phyloP scores from a whole-genome alignment of 1,140 invertebrate species.

The Habropoda laboriosa region DNA sequence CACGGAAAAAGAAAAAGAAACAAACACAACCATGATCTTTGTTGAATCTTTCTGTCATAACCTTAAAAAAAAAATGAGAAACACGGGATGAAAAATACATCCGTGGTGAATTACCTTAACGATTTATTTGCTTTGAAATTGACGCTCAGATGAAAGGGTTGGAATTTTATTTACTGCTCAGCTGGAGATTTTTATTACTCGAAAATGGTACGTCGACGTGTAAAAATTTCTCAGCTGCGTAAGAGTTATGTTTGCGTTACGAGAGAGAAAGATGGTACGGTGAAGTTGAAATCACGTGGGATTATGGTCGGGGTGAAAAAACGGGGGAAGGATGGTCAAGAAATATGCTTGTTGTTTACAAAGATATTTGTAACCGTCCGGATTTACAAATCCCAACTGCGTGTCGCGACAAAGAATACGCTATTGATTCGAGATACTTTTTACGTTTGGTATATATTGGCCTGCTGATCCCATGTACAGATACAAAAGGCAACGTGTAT shows the following conservation, averaged over 20 bases:
- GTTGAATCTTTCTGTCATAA: not conserved
- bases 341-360: not conserved
- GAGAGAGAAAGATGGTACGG: not conserved
- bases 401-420: no score
- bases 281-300: not conserved
- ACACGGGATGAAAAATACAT: not conserved
- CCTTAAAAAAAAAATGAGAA: not conserved
- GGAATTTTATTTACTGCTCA: no score
- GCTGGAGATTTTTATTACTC: no score
- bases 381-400: not conserved
- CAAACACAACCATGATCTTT: not conserved
- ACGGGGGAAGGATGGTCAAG: not conserved
- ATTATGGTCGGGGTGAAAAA: no score
- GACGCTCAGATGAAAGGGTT: not conserved
- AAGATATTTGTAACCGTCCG: not conserved
- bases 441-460: not conserved
- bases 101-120: not conserved
- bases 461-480: no score
- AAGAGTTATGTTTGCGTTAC: no score
- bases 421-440: not conserved
- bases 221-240: no score
- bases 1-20: not conserved
- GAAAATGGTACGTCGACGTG: no score
- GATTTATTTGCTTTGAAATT: not conserved
- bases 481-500: no score